Percentiles rank a stretch among this genome's conserved stretches.
phyloP scores from a whole-genome alignment of 1,140 invertebrate species.

The Drosophila nebulosa region DNA sequence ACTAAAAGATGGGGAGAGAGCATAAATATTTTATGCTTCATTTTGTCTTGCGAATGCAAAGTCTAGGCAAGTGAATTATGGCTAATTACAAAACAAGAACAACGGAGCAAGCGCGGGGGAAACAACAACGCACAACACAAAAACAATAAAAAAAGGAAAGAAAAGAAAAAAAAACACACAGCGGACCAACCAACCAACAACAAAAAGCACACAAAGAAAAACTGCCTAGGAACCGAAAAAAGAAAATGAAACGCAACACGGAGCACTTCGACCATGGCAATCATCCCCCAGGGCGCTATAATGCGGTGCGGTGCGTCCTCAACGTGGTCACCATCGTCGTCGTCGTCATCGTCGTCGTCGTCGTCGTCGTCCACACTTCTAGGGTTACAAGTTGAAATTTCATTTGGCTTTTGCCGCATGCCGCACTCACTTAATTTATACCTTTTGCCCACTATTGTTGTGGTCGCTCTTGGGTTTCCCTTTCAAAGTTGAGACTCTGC shows the following conservation, averaged over 20 bases:
- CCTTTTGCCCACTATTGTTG: slow-evolving; percentile 52
- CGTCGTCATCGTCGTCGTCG: slow-evolving; percentile 17
- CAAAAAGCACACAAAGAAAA: slow-evolving; percentile 12
- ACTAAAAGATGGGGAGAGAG: slow-evolving; percentile 31
- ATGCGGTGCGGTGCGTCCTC: slow-evolving; percentile 54
- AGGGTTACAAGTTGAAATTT: slow-evolving; percentile 67
- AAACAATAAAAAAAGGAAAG: slow-evolving; percentile 5
- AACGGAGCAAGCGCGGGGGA: not conserved
- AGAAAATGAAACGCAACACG: slow-evolving; percentile 17
- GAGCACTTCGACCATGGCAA: slow-evolving; percentile 35
- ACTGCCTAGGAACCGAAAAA: slow-evolving; percentile 10
- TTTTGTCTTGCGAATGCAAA: slow-evolving; percentile 57
- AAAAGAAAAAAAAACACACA: slow-evolving; percentile 7
- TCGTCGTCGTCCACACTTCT: slow-evolving; percentile 65
- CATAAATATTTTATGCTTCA: slow-evolving; percentile 79
- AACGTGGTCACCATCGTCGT: slow-evolving; percentile 5
- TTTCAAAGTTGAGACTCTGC: slow-evolving; percentile 32
- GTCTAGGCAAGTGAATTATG: slow-evolving; percentile 74
- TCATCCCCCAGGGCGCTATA: slow-evolving; percentile 73
- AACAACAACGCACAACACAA: slow-evolving; percentile 13
- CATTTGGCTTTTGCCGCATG: slow-evolving; percentile 56
- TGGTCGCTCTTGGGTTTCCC: slow-evolving; percentile 67
- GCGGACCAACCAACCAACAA: slow-evolving; percentile 1
- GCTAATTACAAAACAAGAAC: slow-evolving; percentile 61
- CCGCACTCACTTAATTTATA: slow-evolving; percentile 63